Evolutionary conservation across 2,888 invertebrate genomes (phyloP).

Genomic region (Drosophila fulvimacula): DNA sequence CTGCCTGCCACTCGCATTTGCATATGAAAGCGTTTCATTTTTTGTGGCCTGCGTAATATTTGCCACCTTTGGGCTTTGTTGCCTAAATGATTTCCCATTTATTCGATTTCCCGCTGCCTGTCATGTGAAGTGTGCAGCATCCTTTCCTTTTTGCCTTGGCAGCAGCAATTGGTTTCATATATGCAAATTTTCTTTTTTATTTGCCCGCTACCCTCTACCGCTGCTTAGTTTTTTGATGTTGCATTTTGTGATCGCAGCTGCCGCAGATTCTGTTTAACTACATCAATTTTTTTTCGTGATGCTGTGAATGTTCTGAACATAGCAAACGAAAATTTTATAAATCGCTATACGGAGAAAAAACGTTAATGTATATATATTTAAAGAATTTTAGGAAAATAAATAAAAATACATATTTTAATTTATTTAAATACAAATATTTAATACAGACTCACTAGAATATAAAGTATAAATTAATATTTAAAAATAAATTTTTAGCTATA

Average conservation of each 20-base stretch:
- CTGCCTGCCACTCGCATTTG: conserved; percentile 60
- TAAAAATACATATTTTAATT: no score
- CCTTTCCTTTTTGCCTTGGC: conserved; percentile 38
- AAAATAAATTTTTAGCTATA: no score
- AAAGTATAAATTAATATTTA: no score
- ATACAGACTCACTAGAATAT: no score
- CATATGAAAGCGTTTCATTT: conserved; percentile 76
- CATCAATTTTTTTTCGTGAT: conserved; percentile 39
- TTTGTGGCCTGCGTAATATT: conserved; percentile 59
- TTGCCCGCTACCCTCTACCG: conserved; percentile 17
- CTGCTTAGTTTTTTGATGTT: conserved; percentile 42
- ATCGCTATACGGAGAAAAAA: not conserved
- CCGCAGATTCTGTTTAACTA: conserved; percentile 27
- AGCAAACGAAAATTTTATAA: conserved; percentile 6
- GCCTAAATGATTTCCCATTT: conserved; percentile 71
- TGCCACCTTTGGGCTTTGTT: conserved; percentile 75
- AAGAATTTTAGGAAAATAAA: no score
- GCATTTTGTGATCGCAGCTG: conserved; percentile 66
- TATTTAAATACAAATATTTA: no score
- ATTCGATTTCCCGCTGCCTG: conserved; percentile 56
- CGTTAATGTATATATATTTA: not conserved
- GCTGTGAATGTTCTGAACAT: conserved; percentile 38
- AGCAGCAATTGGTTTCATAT: conserved; percentile 73
- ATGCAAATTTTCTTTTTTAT: conserved; percentile 70
- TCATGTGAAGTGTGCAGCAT: conserved; percentile 64